phyloP scores from a whole-genome alignment of 2,888 invertebrate species.

The Megalurothrips usitatus region DNA sequence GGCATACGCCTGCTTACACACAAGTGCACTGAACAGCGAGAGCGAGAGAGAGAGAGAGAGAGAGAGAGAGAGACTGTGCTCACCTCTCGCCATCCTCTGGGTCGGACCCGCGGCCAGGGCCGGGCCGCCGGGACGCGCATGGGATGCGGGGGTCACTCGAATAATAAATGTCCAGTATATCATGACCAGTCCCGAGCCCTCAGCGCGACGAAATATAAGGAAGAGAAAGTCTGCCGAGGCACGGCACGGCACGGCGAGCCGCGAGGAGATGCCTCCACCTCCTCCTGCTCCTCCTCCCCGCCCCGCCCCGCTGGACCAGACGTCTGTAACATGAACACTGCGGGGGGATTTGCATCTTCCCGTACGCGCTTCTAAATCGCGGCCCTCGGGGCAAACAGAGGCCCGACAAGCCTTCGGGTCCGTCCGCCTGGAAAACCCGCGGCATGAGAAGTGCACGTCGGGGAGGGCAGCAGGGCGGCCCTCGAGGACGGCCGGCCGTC shows the following conservation, averaged over 20 bases:
- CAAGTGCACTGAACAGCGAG: not conserved
- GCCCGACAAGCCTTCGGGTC: too few relatives aligned
- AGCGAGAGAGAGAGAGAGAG: too few relatives aligned
- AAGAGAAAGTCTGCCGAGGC: not conserved
- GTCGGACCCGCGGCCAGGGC: not conserved
- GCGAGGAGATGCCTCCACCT: too few relatives aligned
- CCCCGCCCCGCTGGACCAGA: not conserved
- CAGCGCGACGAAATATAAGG: constrained; percentile 19
- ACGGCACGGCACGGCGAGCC: not conserved
- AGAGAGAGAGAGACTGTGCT: too few relatives aligned
- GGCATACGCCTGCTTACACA: not conserved
- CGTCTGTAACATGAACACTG: not conserved
- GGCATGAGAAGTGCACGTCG: too few relatives aligned
- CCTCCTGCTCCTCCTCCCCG: too few relatives aligned
- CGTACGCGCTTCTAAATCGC: too few relatives aligned
- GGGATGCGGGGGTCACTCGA: not conserved
- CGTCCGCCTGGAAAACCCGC: too few relatives aligned
- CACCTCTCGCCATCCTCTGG: not conserved
- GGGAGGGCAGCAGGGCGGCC: too few relatives aligned
- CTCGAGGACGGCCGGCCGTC: too few relatives aligned
- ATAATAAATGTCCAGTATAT: constrained; percentile 25
- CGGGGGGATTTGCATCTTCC: constrained; percentile 4
- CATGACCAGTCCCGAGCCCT: constrained; percentile 1
- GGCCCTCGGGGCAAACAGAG: too few relatives aligned
- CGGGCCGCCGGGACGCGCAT: not conserved